Conservation (phyloP, 92 coral and sea anemone species). For the Diadumene lineata region DNA sequence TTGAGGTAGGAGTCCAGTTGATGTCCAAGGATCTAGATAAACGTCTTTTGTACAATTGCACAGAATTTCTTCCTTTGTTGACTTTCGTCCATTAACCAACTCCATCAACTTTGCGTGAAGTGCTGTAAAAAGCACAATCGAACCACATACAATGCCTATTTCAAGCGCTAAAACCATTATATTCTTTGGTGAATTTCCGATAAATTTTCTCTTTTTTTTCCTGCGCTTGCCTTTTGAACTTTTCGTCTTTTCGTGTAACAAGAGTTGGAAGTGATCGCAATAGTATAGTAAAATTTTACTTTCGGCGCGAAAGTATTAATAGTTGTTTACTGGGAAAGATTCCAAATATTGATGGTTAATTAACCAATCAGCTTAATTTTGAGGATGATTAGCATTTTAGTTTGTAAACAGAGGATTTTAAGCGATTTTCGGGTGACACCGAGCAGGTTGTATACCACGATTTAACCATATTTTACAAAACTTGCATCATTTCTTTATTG, state of each 20-base stretch:
- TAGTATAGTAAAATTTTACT: slow-evolving; percentile 3
- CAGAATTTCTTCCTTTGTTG: slow-evolving; percentile 20
- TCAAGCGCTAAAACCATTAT: slow-evolving; percentile 47
- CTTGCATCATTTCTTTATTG: background rate
- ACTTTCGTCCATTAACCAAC: slow-evolving; percentile 29
- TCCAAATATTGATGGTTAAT: slow-evolving; percentile 20
- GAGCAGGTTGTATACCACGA: background rate
- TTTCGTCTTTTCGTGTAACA: background rate
- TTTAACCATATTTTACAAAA: background rate
- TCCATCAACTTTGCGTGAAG: slow-evolving; percentile 52
- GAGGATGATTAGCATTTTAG: background rate
- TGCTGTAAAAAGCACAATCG: slow-evolving; percentile 55
- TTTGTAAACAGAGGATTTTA: background rate
- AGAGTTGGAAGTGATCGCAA: background rate
- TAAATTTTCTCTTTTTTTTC: background rate
- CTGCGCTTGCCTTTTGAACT: background rate
- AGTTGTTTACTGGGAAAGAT: slow-evolving; percentile 18
- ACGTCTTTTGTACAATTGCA: slow-evolving; percentile 15
- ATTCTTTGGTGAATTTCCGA: background rate
- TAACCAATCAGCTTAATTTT: slow-evolving; percentile 7
- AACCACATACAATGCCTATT: slow-evolving; percentile 55
- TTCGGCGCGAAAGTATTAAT: slow-evolving; percentile 20
- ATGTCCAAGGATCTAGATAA: slow-evolving; percentile 66
- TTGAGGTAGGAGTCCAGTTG: slow-evolving; percentile 57
- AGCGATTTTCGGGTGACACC: background rate